Evolutionary conservation across 2,888 invertebrate species (phyloP), one percentile per base, ranked within the genome.

Genomic region (Spilarctia lutea): DNA sequence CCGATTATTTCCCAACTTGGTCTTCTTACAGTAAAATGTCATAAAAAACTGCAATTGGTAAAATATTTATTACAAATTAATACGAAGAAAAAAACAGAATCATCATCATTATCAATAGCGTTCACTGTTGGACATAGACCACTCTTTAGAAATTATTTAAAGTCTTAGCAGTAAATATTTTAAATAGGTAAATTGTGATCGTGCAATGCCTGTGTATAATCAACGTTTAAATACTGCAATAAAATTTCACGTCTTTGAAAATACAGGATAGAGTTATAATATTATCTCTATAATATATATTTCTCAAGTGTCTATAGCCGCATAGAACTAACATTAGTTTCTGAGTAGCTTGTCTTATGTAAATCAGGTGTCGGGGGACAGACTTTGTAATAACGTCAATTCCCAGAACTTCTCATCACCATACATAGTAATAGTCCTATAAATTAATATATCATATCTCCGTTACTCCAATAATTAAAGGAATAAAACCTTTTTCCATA

Each of bases 271-370:
- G 30, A 63, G 7, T 30, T 30, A 3, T 27, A 4, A n/a, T 30
- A 27, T 63, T 18, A 30, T 7, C 6, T 3, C 18, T 18, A n/a
- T 1, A 30, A 63, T 63, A 30, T 63, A 63, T 63, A 30, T 27
- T 7, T 63, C 27, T 30, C 30, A 63, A 30, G 63, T 63, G 8
- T 16, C 18, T 8, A 16, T 60, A 60, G 30, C 30, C 27, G 27
- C 16, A 30, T 13, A 16, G 16, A 30, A 30, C 27, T 63, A 63
- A 63, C 30, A 66, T 66, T 42, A 66, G 66, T 66, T 66, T 63
- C 63, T 66, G n/a, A n/a, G 66, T 66, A 66, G 24, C 66, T 39
- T 66, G 66, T 66, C 33, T 24, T 66, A 39, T 66, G 39, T 66
- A 39, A 66, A 66, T 66, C 24, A n/a, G 66, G 39, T 66, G 39